Base-by-base conservation (phyloP, 2,888 invertebrate species). In the Bibio marci region DNA sequence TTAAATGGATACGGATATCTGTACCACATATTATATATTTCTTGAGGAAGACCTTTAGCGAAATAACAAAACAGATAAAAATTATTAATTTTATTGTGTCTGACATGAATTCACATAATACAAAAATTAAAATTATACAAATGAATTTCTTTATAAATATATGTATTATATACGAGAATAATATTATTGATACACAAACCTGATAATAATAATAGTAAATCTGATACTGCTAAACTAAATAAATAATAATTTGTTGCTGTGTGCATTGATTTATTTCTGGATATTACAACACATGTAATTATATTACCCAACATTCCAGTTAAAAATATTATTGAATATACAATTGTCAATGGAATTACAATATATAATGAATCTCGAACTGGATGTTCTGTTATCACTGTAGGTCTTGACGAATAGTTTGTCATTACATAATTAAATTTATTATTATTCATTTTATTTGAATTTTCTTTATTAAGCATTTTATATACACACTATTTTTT, bases 171-270 rank as follows among this genome's bases (percentile, higher is more conserved):
- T n/a, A n/a, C n/a, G n/a, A n/a, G n/a, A 22, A 22, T 22, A 22
- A 22, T 22, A 22, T 4, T 8, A 22, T 22, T 22, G 22, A 6
- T 4, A 22, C 5, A 7, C 53, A 54, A 66, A 38, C 87, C 87
- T 44, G 80, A 73, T 7, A 82, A 57, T 19, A 87, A 62, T 30
- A 87, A 62, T 26, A 87, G 65, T 30, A 88, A 64, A 60, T 88
- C 88, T 25, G 86, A 85, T 41, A 87, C 70, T 1, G 88, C 83
- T 55, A 87, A 65, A 57, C 81, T 85, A 62, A 87, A 85, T 42
- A 88, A 63, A 55, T 88, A 88, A 56, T 76, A 80, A 53, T 80
- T 80, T 6, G 80, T 80, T 3, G 79, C 79, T 17, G 80, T 79
- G 49, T 83, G 85, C 81, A 88, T 82, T 49, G 76, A 77, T 51